Evolutionary conservation across 2,113 vertebrate genomes (phyloP).

Genomic region (Fulica atra): DNA sequence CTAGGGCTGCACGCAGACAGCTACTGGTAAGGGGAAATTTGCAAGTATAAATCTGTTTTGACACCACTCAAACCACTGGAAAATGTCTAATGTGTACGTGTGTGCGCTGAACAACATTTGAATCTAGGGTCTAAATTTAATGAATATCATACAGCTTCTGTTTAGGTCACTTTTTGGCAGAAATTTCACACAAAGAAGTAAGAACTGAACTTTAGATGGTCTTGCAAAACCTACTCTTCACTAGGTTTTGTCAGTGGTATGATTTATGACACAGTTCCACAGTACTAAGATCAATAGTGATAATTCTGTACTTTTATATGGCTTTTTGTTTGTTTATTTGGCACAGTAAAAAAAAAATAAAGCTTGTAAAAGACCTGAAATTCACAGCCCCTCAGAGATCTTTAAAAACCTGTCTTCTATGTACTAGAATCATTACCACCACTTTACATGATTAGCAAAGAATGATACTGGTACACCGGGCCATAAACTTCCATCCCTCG

Average conservation of each 20-base stretch:
- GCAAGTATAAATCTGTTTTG: conserved; percentile 39
- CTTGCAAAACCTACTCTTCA: not conserved
- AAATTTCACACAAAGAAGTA: not conserved
- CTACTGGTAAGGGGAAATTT: not conserved
- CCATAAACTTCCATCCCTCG: not conserved
- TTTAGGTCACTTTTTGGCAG: not conserved
- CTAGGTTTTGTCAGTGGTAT: not conserved
- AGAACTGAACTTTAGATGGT: not conserved
- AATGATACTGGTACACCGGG: not conserved
- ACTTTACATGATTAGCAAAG: not conserved
- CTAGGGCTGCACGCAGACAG: not conserved
- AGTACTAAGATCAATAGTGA: not conserved
- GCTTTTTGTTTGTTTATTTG: not conserved
- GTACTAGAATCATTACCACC: not conserved
- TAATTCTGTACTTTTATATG: not conserved
- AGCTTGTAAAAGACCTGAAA: not conserved
- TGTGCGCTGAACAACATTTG: not conserved
- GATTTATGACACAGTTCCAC: not conserved
- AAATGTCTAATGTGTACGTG: accelerated
- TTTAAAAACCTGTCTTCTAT: not conserved
- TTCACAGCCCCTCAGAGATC: not conserved
- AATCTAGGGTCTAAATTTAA: not conserved
- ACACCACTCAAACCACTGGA: not conserved
- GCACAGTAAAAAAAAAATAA: not conserved
- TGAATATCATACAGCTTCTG: not conserved